Base-by-base conservation (phyloP, 2,797 vertebrate genomes). In the Microctenopoma lineatum region DNA sequence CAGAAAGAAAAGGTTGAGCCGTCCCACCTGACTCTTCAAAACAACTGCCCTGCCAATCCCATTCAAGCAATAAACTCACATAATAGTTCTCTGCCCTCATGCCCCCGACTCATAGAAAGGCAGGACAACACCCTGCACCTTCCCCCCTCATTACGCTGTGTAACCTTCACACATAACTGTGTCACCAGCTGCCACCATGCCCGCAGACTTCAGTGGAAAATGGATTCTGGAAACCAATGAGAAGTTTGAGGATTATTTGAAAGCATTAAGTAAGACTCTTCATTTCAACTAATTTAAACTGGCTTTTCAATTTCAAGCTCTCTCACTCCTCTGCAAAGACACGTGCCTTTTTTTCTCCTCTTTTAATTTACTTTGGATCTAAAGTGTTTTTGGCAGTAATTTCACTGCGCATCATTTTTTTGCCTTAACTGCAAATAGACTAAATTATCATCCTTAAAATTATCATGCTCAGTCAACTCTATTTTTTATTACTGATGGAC, bases 231-330 rank as follows among this genome's bases (percentile, higher is more conserved):
- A 95, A 80, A 92, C 51, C 63, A 97, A 87, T 62, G 92, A 96
- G 0, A 97, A 96, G 86, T 95, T 97, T 86, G 96, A 98, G 55
- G 95, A 95, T 18, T 96, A 95, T 90, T 93, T 99, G 92, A 95
- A 97, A 86, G 93, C 92, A 10, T 87, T 99, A 80, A 93, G 96
- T 98, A 95, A 96, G 93, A 79, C 46, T 57, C 41, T 29, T 55
- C 0, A 58, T 67, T 53, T 47, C 18, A 41, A 26, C n/a, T 3
- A 10, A 10, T 54, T 52, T 45, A 0, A 45, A 63, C 73, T 69
- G 13, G 12, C 0, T 48, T 16, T 57, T 13, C 59, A 57, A 62
- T 60, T 56, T 79, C 42, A 64, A 53, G 45, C 54, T 47, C 55
- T 46, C 12, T 71, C 2, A n/a, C 4, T 58, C 26, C 47, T 46